Evolutionary conservation across 1,140 invertebrate species (phyloP).

Genomic region (Leptestheria dahalacensis): DNA sequence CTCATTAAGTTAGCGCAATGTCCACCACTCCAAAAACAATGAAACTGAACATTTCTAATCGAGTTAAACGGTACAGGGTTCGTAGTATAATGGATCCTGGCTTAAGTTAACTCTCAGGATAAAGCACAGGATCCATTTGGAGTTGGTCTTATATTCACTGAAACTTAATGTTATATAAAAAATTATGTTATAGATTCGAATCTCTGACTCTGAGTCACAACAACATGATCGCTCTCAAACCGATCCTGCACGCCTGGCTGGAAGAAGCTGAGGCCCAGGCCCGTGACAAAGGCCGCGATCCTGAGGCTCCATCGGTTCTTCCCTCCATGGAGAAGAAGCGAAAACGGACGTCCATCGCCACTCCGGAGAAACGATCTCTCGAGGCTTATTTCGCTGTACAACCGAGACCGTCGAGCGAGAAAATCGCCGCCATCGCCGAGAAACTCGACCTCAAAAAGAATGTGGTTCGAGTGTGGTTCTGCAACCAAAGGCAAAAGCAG

Average conservation of each 20-base stretch:
- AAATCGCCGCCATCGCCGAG: slow-evolving; percentile 97
- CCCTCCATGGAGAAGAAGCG: slow-evolving; percentile 93
- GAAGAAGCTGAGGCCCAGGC: slow-evolving; percentile 94
- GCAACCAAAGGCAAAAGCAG: slow-evolving; percentile 97
- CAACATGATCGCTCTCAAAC: slow-evolving; percentile 99
- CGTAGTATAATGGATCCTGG: too few relatives aligned
- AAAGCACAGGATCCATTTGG: too few relatives aligned
- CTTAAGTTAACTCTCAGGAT: too few relatives aligned
- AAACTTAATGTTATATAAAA: background rate
- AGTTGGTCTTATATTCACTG: slow-evolving; percentile 16
- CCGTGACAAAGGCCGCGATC: slow-evolving; percentile 75
- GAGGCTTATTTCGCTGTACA: slow-evolving; percentile 98
- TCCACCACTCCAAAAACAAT: too few relatives aligned
- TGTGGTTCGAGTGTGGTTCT: slow-evolving; percentile 99
- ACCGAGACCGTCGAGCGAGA: slow-evolving; percentile 92
- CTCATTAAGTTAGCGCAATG: too few relatives aligned
- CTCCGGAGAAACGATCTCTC: slow-evolving; percentile 91
- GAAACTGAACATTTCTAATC: too few relatives aligned
- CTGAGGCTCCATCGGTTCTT: slow-evolving; percentile 74
- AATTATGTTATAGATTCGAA: slow-evolving; percentile 77
- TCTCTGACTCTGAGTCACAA: slow-evolving; percentile 95
- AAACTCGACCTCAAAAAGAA: slow-evolving; percentile 99
- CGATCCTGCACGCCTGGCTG: slow-evolving; percentile 95
- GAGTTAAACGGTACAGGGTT: too few relatives aligned
- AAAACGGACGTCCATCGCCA: slow-evolving; percentile 96